Evolutionary conservation across 1,140 invertebrate species (phyloP).

Genomic region (Lycorma delicatula): DNA sequence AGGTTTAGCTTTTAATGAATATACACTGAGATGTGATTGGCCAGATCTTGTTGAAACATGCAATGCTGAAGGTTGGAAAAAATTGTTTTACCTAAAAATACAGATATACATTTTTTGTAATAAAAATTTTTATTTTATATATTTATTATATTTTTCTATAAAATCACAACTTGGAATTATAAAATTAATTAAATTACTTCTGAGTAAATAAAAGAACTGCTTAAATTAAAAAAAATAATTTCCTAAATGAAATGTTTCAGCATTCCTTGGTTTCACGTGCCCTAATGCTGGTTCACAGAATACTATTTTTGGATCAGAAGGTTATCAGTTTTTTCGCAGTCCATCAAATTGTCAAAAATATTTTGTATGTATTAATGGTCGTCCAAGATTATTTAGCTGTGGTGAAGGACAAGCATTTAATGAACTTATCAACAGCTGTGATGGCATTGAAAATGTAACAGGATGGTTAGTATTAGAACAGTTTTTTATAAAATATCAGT

Average conservation of each 20-base stretch:
- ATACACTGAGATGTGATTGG: slow-evolving; percentile 75
- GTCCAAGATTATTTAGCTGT: slow-evolving; percentile 62
- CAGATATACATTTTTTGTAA: too few relatives aligned
- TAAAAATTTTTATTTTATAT: too few relatives aligned
- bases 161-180: too few relatives aligned
- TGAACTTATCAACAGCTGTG: slow-evolving; percentile 61
- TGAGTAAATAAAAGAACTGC: too few relatives aligned
- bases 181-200: not conserved
- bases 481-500: too few relatives aligned
- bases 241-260: slow-evolving; percentile 34
- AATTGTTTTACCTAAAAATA: too few relatives aligned
- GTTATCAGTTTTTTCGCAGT: slow-evolving; percentile 48
- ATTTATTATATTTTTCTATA: too few relatives aligned
- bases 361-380: slow-evolving; percentile 68
- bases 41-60: slow-evolving; percentile 69
- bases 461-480: slow-evolving; percentile 52
- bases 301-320: slow-evolving; percentile 31
- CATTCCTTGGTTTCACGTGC: slow-evolving; percentile 58
- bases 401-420: slow-evolving; percentile 73
- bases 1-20: slow-evolving; percentile 73
- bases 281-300: slow-evolving; percentile 35
- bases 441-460: slow-evolving; percentile 65
- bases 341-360: slow-evolving; percentile 66
- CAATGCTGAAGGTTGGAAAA: slow-evolving; percentile 57
- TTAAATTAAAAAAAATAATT: not conserved